Evolutionary conservation across 2,797 vertebrate genomes (phyloP).

Genomic region (Pseudomugil tenellus): DNA sequence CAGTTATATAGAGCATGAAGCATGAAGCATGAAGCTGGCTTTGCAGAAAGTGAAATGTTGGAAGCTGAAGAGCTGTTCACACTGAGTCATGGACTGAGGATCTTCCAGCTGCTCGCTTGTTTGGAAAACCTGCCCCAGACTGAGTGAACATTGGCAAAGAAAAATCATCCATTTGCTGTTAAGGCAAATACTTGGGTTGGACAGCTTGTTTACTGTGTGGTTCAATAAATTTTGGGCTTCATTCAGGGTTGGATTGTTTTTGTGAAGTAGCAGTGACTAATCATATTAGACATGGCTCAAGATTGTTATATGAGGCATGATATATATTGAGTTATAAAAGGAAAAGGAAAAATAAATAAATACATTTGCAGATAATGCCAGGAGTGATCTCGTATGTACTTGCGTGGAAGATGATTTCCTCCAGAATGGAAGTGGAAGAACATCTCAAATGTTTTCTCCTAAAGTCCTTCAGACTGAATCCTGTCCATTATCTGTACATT

Average conservation of each 20-base stretch:
- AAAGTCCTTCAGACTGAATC: no score
- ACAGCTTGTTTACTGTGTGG: constrained; percentile 42
- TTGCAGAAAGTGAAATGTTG: constrained; percentile 32
- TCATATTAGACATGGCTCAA: not conserved
- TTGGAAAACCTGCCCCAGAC: constrained; percentile 48
- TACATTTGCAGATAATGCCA: not conserved
- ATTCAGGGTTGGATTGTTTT: constrained; percentile 30
- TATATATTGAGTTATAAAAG: not conserved
- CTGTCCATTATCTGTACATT: no score
- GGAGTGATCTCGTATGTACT: not conserved
- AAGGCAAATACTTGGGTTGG: constrained; percentile 30
- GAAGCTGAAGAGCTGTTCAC: constrained; percentile 33
- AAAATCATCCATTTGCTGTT: constrained; percentile 32
- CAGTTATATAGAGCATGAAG: constrained; percentile 21
- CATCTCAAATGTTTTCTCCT: not conserved
- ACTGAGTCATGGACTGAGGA: constrained; percentile 49
- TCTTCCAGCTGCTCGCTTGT: constrained; percentile 45
- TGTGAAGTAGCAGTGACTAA: constrained; percentile 22
- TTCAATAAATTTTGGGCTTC: constrained; percentile 37
- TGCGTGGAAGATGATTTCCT: not conserved
- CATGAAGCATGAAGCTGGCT: constrained; percentile 20
- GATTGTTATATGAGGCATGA: not conserved
- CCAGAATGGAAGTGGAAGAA: not conserved
- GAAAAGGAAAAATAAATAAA: not conserved
- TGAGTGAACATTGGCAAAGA: constrained; percentile 47